Base-by-base conservation (phyloP, 2,888 invertebrate species). In the Loripinus fragilis region DNA sequence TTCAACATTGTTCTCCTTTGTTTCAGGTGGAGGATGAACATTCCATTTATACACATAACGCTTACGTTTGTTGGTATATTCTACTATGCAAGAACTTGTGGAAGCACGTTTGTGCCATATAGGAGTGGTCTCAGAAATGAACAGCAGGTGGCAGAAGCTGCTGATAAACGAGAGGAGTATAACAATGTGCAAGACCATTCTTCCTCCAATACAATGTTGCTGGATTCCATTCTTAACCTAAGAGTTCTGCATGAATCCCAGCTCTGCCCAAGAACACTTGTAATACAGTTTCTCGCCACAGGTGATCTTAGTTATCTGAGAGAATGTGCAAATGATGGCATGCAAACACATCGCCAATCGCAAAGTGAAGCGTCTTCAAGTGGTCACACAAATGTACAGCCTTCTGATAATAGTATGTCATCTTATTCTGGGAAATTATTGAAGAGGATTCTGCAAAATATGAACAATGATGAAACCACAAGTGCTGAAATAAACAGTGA, bases 181-280 rank as follows among this genome's bases (percentile, higher is more conserved):
- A 23, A 52, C 45, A 20, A 45, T 45, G n/a, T 45, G 25, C 52
- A 23, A 7, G 52, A 52, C 23, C 20, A 52, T 7, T 25, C 52
- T 7, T 33, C 60, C 7, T 1, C 12, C 7, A 10, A 60, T 8
- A 60, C 60, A 1, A 25, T 23, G 23, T 45, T 70, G 0, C 38
- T 81, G n/a, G 60, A 73, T 35, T 75, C 76, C n/a, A 71, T 76
- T 45, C 73, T 81, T 5, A 76, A 81, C 28, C 60, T 73, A 50
- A 70, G 64, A 74, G 76, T 81, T 0, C 42, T 68, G 1, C 73
- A 48, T 38, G 42, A 65, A 17, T 41, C 70, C 2, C 55, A 81
- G 25, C 64, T 78, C 7, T 81, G 81, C 41, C 76, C 81, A 0
- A 60, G 70, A 33, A 42, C 76, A 70, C 73, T 30, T 42, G 78